Conservation (phyloP, 1,140 invertebrate genomes). For the Fopius arisanus region DNA sequence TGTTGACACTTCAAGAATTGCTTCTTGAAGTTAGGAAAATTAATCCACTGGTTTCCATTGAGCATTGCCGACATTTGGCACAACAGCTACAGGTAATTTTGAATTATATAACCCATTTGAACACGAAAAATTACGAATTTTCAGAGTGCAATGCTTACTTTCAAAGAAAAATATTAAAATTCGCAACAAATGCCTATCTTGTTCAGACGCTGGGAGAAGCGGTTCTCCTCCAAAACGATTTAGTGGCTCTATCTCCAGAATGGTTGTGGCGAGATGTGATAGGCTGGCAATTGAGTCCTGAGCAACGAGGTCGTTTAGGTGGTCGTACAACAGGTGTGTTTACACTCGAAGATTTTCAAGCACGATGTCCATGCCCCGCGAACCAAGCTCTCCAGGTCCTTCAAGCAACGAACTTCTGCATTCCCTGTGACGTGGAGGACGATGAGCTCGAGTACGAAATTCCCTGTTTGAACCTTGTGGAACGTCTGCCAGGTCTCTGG, state of each 20-base stretch:
- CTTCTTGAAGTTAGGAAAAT: conserved; percentile 57
- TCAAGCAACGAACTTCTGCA: conserved; percentile 76
- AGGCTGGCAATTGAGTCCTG: conserved; percentile 75
- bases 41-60: conserved; percentile 58
- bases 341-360: conserved; percentile 80
- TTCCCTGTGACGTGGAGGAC: conserved; percentile 77
- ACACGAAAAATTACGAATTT: too few species aligned
- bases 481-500: conserved; percentile 79
- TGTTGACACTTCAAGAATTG: conserved; percentile 56
- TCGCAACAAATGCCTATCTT: not conserved
- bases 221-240: conserved; percentile 66
- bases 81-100: conserved; percentile 56
- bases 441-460: conserved; percentile 82
- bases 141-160: too few species aligned
- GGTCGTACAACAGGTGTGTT: conserved; percentile 80
- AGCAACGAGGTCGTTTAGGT: conserved; percentile 68
- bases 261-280: conserved; percentile 80
- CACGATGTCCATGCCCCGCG: conserved; percentile 78
- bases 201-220: conserved; percentile 57
- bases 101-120: not conserved
- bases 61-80: conserved; percentile 58
- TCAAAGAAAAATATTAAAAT: too few species aligned
- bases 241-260: conserved; percentile 77
- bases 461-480: conserved; percentile 80
- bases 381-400: conserved; percentile 74